A percentile compares a stretch with the other conserved stretches of the same genome.
Conservation (phyloP, 2,888 invertebrate species). For the Tenthredo scrophulariae region DNA sequence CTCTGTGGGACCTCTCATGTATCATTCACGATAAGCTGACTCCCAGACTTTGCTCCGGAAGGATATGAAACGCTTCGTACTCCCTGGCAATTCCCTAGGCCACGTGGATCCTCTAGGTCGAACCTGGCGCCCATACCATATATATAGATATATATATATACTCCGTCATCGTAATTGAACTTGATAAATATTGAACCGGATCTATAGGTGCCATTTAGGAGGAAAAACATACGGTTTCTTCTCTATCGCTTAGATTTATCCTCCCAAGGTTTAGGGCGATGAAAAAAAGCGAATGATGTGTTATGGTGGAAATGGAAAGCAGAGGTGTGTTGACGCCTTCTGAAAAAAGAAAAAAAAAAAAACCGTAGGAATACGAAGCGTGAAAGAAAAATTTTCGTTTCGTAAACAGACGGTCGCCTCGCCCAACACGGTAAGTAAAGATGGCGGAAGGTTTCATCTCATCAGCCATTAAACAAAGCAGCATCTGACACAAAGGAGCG, state of each 20-base stretch:
- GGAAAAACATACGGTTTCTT: not conserved
- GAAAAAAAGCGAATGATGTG: not conserved
- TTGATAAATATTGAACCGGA: conserved; percentile 3
- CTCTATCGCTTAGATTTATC: not conserved
- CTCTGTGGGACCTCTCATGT: conserved; percentile 46
- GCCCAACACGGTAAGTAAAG: not conserved
- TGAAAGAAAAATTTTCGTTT: not conserved
- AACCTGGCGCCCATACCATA: not conserved
- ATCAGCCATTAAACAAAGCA: conserved; percentile 76
- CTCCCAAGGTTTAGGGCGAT: not conserved
- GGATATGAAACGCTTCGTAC: conserved; percentile 39
- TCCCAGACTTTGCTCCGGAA: conserved; percentile 51
- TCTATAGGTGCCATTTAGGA: not conserved
- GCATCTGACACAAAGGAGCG: conserved; percentile 69
- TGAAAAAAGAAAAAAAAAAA: not conserved
- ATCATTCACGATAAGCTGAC: conserved; percentile 54
- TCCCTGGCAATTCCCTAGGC: conserved; percentile 6
- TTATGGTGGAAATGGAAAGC: not conserved
- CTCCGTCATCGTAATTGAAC: not conserved
- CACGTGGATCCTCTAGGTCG: not conserved
- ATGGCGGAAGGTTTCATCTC: conserved; percentile 69
- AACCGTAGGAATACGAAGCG: not conserved
- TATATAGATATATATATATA: not conserved
- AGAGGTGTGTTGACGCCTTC: not conserved
- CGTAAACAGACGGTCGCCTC: not conserved